These are phyloP conservation scores for Eupithecia subumbrata DNA, from an alignment of 2,888 invertebrate genomes.

Conservation along the genomic window DNA sequence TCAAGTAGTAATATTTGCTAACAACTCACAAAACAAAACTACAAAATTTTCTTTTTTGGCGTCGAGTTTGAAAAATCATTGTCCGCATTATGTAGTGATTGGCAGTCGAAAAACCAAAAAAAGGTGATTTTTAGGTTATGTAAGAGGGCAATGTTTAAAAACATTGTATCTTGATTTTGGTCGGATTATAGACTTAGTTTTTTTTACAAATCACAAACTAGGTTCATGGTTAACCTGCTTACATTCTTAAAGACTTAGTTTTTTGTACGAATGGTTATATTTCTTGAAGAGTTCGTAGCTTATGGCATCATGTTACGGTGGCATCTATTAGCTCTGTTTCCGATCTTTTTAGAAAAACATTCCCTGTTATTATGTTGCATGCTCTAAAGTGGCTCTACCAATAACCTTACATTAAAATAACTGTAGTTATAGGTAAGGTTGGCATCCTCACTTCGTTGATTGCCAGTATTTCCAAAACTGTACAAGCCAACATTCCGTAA, in stretches of 20 bases:
- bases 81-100: no score
- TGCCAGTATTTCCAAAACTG: slow-evolving; percentile 3
- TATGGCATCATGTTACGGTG: not conserved
- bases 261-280: not conserved
- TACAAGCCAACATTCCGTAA: not conserved
- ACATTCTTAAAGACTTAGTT: no score
- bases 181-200: not conserved
- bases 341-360: not conserved
- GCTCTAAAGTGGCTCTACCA: not conserved
- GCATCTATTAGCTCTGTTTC: not conserved
- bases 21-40: no score
- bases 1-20: no score
- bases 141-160: no score
- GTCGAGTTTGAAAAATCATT: no score
- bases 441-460: not conserved
- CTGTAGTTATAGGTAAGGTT: not conserved
- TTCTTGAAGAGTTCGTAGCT: not conserved
- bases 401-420: not conserved
- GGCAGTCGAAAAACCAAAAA: no score
- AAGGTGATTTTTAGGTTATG: no score
- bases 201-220: no score
- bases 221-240: no score
- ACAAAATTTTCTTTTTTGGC: no score
- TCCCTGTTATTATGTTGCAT: not conserved
- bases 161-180: no score